phyloP scores from a whole-genome alignment of 2,888 invertebrate species.

The Drosophila kokeensis region DNA sequence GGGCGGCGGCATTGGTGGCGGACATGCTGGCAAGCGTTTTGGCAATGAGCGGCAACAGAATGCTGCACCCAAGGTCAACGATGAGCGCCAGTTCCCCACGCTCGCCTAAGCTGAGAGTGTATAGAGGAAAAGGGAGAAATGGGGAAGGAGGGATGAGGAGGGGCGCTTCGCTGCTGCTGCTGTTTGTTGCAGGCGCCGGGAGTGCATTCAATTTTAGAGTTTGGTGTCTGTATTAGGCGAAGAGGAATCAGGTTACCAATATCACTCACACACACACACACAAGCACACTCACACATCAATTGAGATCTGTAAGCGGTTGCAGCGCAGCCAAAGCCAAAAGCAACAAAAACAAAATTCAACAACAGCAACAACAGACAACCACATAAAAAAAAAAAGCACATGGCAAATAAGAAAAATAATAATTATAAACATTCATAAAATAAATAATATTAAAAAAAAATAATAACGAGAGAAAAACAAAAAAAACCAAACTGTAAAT shows the following conservation, averaged over 20 bases:
- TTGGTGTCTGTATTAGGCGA: constrained; percentile 44
- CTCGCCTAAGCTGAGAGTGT: constrained; percentile 88
- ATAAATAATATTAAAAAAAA: constrained; percentile 38
- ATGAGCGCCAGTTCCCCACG: constrained; percentile 98
- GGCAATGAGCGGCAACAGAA: constrained; percentile 76
- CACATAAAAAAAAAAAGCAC: constrained; percentile 33
- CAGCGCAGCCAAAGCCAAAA: constrained; percentile 71
- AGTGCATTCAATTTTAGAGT: constrained; percentile 56
- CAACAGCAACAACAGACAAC: constrained; percentile 49
- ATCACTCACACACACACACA: constrained; percentile 44
- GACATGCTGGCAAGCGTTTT: constrained; percentile 74
- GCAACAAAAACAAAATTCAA: constrained; percentile 67
- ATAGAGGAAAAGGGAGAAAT: neutral
- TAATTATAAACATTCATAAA: constrained; percentile 37
- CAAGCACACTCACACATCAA: constrained; percentile 8
- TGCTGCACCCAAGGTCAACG: constrained; percentile 95
- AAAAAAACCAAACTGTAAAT: constrained; percentile 54
- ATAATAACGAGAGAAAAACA: constrained; percentile 1
- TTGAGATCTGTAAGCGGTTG: constrained; percentile 47
- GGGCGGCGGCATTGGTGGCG: constrained; percentile 64
- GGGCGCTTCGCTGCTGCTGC: constrained; percentile 41
- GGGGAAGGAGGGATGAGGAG: neutral
- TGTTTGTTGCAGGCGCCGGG: constrained; percentile 42
- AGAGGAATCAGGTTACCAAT: constrained; percentile 64
- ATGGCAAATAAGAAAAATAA: constrained; percentile 35